phyloP scores from a whole-genome alignment of 2,113 vertebrate genomes.

The Gallinago jamesoni region DNA sequence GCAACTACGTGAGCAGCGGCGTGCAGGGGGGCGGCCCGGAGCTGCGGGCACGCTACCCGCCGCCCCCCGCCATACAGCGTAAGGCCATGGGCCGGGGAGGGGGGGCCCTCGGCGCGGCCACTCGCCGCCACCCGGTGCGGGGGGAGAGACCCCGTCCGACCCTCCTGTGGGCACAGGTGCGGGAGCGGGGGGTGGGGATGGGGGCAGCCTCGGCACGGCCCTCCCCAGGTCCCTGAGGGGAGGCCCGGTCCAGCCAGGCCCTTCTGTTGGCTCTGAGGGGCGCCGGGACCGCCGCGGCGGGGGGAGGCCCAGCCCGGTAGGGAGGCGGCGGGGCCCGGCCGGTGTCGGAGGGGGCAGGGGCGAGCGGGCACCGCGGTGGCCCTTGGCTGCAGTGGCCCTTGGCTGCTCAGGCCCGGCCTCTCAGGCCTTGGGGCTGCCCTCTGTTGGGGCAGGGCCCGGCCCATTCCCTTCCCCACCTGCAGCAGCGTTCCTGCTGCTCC shows the following conservation, averaged over 20 bases:
- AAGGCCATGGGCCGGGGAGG: slow-evolving; percentile 26
- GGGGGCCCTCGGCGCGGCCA: background rate
- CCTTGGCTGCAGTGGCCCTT: background rate
- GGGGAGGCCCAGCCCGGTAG: background rate
- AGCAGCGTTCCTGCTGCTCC: background rate
- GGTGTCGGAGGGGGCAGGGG: too few relatives aligned
- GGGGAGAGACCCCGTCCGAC: background rate
- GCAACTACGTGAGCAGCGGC: slow-evolving; percentile 91
- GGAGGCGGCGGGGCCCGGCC: background rate
- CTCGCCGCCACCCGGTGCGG: background rate
- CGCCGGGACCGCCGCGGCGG: background rate
- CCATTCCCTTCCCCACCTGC: background rate
- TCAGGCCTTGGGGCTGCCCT: background rate
- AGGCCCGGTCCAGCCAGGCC: background rate
- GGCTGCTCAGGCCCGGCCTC: too few relatives aligned
- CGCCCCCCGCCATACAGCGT: slow-evolving; percentile 75
- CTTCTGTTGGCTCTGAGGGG: background rate
- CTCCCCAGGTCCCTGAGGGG: too few relatives aligned
- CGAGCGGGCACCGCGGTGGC: background rate
- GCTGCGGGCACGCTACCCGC: slow-evolving; percentile 60
- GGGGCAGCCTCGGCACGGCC: background rate
- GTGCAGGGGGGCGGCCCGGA: slow-evolving; percentile 69
- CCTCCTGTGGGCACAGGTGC: background rate
- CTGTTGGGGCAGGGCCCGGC: background rate
- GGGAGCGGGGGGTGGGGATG: background rate